These are phyloP conservation scores for Hyphantria cunea DNA, from an alignment of 1,140 invertebrate species.

Conservation along the genomic window DNA sequence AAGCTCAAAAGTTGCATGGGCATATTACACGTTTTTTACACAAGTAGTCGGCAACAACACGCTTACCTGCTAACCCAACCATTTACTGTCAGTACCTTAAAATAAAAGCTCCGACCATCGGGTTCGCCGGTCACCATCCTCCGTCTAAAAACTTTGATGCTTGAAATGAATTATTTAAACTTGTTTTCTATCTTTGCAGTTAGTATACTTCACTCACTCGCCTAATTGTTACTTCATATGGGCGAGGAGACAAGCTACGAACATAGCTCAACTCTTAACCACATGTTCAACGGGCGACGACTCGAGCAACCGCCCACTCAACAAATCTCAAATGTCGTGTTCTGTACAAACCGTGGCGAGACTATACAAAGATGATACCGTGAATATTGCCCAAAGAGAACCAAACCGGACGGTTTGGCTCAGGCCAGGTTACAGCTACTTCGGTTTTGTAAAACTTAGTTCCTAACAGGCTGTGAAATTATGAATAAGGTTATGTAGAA, in stretches of 20 bases:
- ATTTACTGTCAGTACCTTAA: no score
- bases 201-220: slow-evolving; percentile 64
- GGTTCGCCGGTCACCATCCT: no score
- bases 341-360: slow-evolving; percentile 58
- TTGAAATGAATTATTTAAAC: no score
- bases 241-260: slow-evolving; percentile 41
- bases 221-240: slow-evolving; percentile 69
- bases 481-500: slow-evolving; percentile 11
- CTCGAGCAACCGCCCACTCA: slow-evolving; percentile 44
- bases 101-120: no score
- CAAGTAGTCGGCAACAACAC: no score
- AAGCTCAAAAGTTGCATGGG: no score
- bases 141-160: no score
- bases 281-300: slow-evolving; percentile 66
- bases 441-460: slow-evolving; percentile 72
- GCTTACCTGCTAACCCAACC: no score
- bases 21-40: no score
- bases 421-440: slow-evolving; percentile 60
- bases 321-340: slow-evolving; percentile 68
- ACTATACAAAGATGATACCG: slow-evolving; percentile 54
- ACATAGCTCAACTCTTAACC: slow-evolving; percentile 46
- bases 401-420: slow-evolving; percentile 65
- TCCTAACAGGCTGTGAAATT: slow-evolving; percentile 58
- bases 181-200: slow-evolving; percentile 42
- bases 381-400: slow-evolving; percentile 65